Evolutionary conservation across 2,113 vertebrate genomes (phyloP), one percentile per base, ranked within the genome.

Genomic region (Corythoichthys intestinalis): DNA sequence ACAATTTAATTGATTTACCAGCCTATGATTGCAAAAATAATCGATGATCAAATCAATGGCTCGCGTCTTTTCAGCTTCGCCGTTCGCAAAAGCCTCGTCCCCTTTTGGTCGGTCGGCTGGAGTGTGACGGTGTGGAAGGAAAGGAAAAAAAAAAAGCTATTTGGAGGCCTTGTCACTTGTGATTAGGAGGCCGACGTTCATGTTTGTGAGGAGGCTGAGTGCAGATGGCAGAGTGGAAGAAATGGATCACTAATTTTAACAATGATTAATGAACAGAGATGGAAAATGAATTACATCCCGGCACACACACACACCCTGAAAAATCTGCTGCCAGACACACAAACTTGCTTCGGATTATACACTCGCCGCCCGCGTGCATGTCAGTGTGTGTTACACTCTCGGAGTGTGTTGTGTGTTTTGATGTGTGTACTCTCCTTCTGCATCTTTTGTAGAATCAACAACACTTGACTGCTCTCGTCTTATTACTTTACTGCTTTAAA

Each of bases 241-340:
- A 98, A 99, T 98, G 97, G 97, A 99, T 99, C 96, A 98, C 96
- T 99, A 98, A 98, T 98, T 99, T 98, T 99, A 99, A 99, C 96
- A 99, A 99, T 99, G 97, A 99, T 99, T 99, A 99, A 99, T 98
- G 97, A 98, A 99, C 97, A 98, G 96, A 99, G 97, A 98, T 98
- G 96, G 96, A 98, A 99, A 98, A 99, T 98, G 97, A 99, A 98
- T 99, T 99, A 97, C 95, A 95, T 96, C 93, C 94, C 97, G 94
- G 95, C 95, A 34, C 53, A n/a, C 53, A 56, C 53, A 14, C 34
- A 37, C 34, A 6, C 12, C 12, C 34, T 58, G 11, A 94, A 94
- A 95, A 96, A 96, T 96, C 94, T 90, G 94, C 94, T 98, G 94
- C 95, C 93, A 91, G 93, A 93, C 94, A 94, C 92, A 93, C 93